These are phyloP conservation scores for Otolemur crassicaudatus DNA, from an alignment of 2,797 vertebrate genomes.

Conservation along the genomic window DNA sequence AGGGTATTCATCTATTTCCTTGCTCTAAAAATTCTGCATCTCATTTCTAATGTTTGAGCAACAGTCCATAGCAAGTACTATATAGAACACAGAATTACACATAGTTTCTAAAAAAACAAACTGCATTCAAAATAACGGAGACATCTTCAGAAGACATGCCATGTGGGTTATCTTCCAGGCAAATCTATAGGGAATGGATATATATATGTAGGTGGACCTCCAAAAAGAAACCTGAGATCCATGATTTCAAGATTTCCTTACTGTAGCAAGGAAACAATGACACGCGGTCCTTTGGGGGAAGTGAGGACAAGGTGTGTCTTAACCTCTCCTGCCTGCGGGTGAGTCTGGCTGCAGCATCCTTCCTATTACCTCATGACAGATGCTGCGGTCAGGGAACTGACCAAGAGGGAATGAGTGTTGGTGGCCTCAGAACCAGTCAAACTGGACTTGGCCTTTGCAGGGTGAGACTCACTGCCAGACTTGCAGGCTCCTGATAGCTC, in stretches of 20 bases:
- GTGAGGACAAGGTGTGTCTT: not conserved
- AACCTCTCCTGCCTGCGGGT: not conserved
- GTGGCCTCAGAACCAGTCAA: not conserved
- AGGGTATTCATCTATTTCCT: not conserved
- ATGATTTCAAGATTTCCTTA: not conserved
- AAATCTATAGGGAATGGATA: not conserved
- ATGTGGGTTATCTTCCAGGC: not conserved
- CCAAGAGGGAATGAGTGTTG: not conserved
- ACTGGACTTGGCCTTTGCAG: not conserved
- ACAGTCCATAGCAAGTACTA: not conserved
- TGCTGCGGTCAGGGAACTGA: not conserved
- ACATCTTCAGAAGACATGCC: not conserved
- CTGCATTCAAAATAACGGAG: not conserved
- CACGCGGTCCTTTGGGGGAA: not conserved
- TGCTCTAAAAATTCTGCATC: not conserved
- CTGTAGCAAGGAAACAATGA: not conserved
- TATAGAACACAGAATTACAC: not conserved
- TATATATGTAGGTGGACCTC: not conserved
- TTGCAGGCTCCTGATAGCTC: not conserved
- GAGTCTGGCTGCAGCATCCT: slow-evolving; percentile 6
- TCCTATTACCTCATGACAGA: not conserved
- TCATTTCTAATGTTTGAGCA: slow-evolving; percentile 7
- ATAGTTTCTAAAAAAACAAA: not conserved
- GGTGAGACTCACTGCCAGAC: not conserved
- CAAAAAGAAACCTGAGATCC: not conserved